Evolutionary conservation across 2,888 invertebrate genomes (phyloP).

Genomic region (Dryobotodes eremita): DNA sequence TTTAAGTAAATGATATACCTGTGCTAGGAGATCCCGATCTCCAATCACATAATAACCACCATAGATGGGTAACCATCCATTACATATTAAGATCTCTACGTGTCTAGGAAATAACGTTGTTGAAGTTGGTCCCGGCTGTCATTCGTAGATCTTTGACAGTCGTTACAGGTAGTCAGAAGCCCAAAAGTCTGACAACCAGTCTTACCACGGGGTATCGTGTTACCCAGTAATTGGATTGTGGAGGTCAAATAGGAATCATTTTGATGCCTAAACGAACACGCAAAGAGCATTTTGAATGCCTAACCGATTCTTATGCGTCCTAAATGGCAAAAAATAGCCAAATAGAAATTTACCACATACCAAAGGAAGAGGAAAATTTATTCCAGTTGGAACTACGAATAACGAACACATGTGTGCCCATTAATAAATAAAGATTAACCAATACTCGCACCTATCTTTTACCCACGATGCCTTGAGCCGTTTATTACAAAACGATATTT

Average conservation of each 20-base stretch:
- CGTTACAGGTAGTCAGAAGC: no score
- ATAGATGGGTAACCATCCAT: no score
- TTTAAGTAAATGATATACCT: no score
- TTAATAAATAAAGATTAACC: background rate
- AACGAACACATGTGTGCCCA: background rate
- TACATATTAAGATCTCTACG: no score
- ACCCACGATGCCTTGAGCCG: background rate
- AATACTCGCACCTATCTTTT: background rate
- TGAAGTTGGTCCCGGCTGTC: no score
- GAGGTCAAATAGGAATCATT: background rate
- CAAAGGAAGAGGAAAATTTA: background rate
- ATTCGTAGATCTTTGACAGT: no score
- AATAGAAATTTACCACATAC: background rate
- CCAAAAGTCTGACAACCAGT: no score
- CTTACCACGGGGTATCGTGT: no score
- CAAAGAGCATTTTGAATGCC: background rate
- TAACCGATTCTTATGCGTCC: background rate
- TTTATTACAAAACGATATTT: constrained; percentile 53
- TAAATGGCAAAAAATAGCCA: background rate
- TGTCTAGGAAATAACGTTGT: no score
- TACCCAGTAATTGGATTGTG: no score
- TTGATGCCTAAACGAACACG: background rate
- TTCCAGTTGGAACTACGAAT: background rate
- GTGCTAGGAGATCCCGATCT: no score
- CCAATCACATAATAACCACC: no score